Evolutionary conservation across 1,140 invertebrate genomes (phyloP), one percentile per base, ranked within the genome.

Genomic region (Caenorhabditis inopinata): DNA sequence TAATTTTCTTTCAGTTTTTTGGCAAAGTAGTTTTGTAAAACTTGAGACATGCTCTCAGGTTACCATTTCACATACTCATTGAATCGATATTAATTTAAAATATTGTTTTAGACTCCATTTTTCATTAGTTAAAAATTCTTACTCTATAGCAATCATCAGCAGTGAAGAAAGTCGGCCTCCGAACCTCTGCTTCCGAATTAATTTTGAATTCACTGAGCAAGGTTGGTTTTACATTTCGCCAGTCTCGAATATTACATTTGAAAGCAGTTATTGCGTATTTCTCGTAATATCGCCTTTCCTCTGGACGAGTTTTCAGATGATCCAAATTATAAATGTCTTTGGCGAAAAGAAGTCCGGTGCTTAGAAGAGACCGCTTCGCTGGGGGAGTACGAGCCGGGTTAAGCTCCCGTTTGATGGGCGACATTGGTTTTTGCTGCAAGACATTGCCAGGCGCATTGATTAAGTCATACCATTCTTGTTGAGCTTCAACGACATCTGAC

Each of bases 251-350:
- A 53, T 42, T 35, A 25, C 29, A 38, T 51, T 58, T 76, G 73
- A 48, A 46, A 12, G 45, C 53, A 11, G 25, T 73, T 5, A 42
- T 47, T 6, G 62, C 80, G 42, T 81, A 81, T n/a, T 77, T 62
- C 12, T 81, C 74, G 45, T 81, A 81, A 18, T 80, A 48, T 46
- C 45, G 14, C n/a, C 51, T 16, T 7, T 76, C 53, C 18, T 58
- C 49, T n/a, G 47, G 29, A 5, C 35, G 29, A 9, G 80, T 78
- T 32, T 48, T 45, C n/a, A 45, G 47, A 58, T 49, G 27, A 51
- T 74, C 46, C 76, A 86, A 80, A 21, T 78, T 49, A 58, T 85
- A 85, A 21, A 83, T 78, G 42, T 86, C 81, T 18, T 58, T 53
- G 2, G 85, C 78, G 1, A 83, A 87, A 45, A 81, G 81, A 1